These are phyloP conservation scores for Anoplophora glabripennis DNA, from an alignment of 1,140 invertebrate genomes.

Conservation along the genomic window DNA sequence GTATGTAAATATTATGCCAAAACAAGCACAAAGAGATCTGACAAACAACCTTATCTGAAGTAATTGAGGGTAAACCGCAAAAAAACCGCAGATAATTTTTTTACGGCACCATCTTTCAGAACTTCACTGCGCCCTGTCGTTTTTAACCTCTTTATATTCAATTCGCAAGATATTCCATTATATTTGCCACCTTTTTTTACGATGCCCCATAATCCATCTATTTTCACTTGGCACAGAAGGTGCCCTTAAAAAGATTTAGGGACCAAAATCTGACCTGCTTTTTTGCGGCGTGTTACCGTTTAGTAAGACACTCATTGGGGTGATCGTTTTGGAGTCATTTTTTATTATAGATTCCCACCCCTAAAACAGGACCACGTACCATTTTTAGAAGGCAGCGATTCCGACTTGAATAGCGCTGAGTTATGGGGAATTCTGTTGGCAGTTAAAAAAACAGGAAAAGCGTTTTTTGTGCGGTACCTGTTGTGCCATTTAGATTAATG, in stretches of 20 bases:
- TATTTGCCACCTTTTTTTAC: not conserved
- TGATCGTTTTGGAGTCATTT: conserved; percentile 18
- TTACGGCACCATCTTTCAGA: not conserved
- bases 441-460: conserved; percentile 4
- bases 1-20: too few species aligned
- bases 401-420: not conserved
- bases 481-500: not conserved
- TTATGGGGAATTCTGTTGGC: not conserved
- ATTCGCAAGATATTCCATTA: not conserved
- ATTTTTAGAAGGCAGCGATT: not conserved
- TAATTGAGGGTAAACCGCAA: too few species aligned
- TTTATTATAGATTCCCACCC: conserved; percentile 4
- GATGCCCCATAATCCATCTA: not conserved
- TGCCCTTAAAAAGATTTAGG: not conserved
- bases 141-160: not conserved
- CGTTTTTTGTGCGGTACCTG: conserved; percentile 18
- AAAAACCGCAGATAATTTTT: not conserved
- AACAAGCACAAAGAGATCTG: too few species aligned
- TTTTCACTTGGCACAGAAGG: too few species aligned
- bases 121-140: not conserved
- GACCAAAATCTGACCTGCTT: conserved; percentile 19
- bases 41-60: too few species aligned
- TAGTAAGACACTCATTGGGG: conserved; percentile 21
- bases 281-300: conserved; percentile 16
- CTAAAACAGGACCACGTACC: not conserved